Conservation (phyloP, 2,113 vertebrate species). For the Sceloporus tristichus region DNA sequence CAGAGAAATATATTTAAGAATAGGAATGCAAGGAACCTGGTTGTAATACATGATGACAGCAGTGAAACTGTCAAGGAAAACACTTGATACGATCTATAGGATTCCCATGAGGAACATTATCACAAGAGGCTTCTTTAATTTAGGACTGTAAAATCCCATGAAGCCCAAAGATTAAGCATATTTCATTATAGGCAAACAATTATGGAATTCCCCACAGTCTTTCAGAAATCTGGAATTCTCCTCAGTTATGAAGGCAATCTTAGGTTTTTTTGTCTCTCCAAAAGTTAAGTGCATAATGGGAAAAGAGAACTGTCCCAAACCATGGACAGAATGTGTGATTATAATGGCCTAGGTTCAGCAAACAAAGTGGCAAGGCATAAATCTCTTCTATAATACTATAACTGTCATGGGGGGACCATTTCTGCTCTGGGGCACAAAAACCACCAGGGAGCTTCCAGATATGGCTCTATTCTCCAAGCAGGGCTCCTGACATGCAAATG, state of each 20-base stretch:
- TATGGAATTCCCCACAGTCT: not conserved
- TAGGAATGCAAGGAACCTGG: not conserved
- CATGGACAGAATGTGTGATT: too few species aligned
- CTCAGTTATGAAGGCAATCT: not conserved
- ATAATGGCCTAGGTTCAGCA: too few species aligned
- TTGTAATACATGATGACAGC: not conserved
- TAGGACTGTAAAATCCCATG: not conserved
- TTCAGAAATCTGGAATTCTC: not conserved
- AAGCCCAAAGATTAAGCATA: not conserved
- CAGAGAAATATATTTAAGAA: slow-evolving; percentile 1
- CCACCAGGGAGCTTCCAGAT: too few species aligned
- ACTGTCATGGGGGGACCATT: too few species aligned
- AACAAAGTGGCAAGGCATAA: too few species aligned
- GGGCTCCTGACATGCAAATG: too few species aligned
- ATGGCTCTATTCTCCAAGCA: too few species aligned
- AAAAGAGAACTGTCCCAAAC: too few species aligned
- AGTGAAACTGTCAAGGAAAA: not conserved
- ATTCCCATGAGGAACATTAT: not conserved
- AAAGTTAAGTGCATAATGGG: too few species aligned
- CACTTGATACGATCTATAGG: not conserved
- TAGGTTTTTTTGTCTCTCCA: not conserved
- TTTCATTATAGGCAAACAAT: not conserved
- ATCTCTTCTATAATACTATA: too few species aligned
- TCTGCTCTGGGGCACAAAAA: too few species aligned
- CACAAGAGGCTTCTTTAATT: not conserved